phyloP scores from a whole-genome alignment of 2,113 vertebrate species.

The Chloropsis cyanopogon region DNA sequence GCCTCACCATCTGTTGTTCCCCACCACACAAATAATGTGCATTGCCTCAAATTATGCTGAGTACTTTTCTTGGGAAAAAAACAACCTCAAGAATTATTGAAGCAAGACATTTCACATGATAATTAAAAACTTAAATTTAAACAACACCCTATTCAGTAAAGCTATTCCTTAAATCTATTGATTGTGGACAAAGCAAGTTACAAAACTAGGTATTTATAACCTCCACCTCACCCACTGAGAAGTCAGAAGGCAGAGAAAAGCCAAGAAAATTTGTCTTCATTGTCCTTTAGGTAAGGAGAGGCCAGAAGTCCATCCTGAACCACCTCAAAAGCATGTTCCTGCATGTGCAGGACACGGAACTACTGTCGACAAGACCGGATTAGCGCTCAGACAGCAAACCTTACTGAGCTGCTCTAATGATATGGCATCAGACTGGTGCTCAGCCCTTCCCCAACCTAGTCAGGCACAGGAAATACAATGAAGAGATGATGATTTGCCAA shows the following conservation, averaged over 20 bases:
- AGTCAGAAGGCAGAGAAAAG: background rate
- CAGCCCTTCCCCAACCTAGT: background rate
- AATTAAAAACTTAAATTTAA: background rate
- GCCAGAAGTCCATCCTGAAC: background rate
- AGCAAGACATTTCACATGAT: background rate
- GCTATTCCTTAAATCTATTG: background rate
- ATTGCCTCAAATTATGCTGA: background rate
- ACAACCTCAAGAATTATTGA: background rate
- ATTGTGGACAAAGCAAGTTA: background rate
- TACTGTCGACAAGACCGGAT: accelerated
- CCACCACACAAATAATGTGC: accelerated
- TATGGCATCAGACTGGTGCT: background rate
- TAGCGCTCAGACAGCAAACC: background rate
- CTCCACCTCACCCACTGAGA: background rate
- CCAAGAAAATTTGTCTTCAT: background rate
- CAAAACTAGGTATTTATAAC: background rate
- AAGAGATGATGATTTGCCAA: background rate
- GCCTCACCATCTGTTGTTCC: accelerated
- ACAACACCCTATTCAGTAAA: background rate
- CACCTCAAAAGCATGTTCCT: background rate
- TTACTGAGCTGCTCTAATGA: background rate
- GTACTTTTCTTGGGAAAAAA: background rate
- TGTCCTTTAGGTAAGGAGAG: background rate
- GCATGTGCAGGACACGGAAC: accelerated
- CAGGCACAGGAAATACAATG: background rate